Evolutionary conservation across 2,113 vertebrate species (phyloP).

Genomic region (Geococcyx californianus): DNA sequence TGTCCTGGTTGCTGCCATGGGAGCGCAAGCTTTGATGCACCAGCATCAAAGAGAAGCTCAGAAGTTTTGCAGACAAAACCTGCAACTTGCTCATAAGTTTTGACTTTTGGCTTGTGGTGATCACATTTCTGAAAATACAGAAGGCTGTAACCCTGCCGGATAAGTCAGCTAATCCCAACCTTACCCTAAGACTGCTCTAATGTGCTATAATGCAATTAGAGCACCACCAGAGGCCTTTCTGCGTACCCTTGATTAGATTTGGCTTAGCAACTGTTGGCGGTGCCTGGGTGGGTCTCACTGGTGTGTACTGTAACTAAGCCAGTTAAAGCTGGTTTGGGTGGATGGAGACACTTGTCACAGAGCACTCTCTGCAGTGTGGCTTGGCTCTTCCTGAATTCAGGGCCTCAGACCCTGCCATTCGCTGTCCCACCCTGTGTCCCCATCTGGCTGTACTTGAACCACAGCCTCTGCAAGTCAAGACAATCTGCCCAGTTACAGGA

Average conservation of each 20-base stretch:
- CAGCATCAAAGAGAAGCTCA: too few relatives aligned
- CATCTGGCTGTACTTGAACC: not conserved
- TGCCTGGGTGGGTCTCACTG: constrained; percentile 11
- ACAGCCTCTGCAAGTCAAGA: not conserved
- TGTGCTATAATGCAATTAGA: constrained; percentile 43
- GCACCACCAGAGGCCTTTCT: constrained; percentile 28
- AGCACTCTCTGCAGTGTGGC: not conserved
- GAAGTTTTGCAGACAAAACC: too few relatives aligned
- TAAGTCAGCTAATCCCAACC: too few relatives aligned
- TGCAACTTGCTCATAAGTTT: too few relatives aligned
- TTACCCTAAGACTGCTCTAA: not conserved
- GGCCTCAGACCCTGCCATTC: not conserved
- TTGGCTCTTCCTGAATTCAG: not conserved
- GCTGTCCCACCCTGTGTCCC: not conserved
- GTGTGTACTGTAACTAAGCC: not conserved
- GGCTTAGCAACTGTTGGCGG: fast-evolving
- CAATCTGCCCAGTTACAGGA: not conserved
- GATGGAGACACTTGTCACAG: not conserved
- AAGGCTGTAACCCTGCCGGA: too few relatives aligned
- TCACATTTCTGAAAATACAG: too few relatives aligned
- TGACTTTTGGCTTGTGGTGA: too few relatives aligned
- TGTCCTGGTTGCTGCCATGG: too few relatives aligned
- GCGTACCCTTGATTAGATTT: not conserved
- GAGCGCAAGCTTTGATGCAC: too few relatives aligned
- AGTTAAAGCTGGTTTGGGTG: not conserved